Evolutionary conservation across 2,797 vertebrate species (phyloP), one percentile per base, ranked within the genome.

Genomic region (Echiichthys vipera): DNA sequence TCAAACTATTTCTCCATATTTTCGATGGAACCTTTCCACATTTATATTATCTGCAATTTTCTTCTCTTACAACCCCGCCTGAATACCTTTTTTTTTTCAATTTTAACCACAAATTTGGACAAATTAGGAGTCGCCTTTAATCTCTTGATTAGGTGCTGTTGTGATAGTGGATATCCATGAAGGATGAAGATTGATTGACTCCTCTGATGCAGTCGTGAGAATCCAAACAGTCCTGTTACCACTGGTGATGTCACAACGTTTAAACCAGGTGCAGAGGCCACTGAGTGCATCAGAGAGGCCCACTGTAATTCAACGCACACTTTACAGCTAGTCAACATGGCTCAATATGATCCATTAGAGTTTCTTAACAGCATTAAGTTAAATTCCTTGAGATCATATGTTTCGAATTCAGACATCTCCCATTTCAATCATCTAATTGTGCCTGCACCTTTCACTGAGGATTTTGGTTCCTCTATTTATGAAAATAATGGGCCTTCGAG

Each of bases 351-450:
- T 90, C 82, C 81, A 76, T 87, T 66, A 66, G 69, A 73, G 75
- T 86, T 83, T 80, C 71, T 84, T 85, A 85, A 91, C 83, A 80
- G 80, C 78, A 83, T 92, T 91, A 88, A 81, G 84, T 77, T 66
- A 71, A 87, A 85, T 84, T 87, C 81, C 74, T 86, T 24, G 18
- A 87, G 81, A 87, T 94, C 92, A 91, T 88, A 46, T 94, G 91
- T 90, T 94, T 93, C 59, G 18, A 84, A 91, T 94, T 92, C 86
- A 79, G 70, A 76, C 74, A 78, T 86, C 87, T 92, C 87, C 76
- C 74, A 89, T 92, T 93, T 92, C 90, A 91, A 76, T 91, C 89
- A 85, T 81, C 77, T 88, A 91, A 92, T 91, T 90, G 83, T 77
- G 65, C 62, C 84, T 83, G 84, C 83, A 87, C 85, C 85, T 92